phyloP scores from a whole-genome alignment of 1,140 invertebrate genomes.

The Epicauta chinensis region DNA sequence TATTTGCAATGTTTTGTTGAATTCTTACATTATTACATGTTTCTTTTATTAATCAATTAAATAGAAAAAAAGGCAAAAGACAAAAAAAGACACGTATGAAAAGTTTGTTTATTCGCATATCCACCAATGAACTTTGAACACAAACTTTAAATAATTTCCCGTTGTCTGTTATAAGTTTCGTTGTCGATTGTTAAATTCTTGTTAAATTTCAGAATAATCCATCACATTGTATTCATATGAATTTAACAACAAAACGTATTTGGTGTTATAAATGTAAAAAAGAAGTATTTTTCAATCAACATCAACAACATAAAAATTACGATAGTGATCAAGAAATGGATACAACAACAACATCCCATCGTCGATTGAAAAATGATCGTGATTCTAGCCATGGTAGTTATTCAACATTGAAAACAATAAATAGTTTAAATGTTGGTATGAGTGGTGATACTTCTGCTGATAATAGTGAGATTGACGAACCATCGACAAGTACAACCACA shows the following conservation, averaged over 20 bases:
- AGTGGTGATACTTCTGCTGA: conserved; percentile 37
- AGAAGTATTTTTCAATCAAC: conserved; percentile 58
- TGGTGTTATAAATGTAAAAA: conserved; percentile 80
- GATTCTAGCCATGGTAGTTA: conserved; percentile 37
- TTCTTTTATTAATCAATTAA: too few species aligned
- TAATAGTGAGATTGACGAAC: conserved; percentile 33
- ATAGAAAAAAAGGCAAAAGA: too few species aligned
- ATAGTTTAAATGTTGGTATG: conserved; percentile 32
- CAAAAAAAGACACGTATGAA: too few species aligned
- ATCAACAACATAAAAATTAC: conserved; percentile 27
- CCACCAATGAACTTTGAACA: neutral
- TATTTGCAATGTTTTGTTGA: too few species aligned
- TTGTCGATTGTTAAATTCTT: neutral
- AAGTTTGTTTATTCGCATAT: too few species aligned
- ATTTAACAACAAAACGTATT: conserved; percentile 70
- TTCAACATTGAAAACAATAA: conserved; percentile 29
- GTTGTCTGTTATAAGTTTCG: neutral
- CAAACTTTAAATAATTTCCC: neutral
- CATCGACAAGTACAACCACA: too few species aligned
- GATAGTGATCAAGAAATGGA: conserved; percentile 41
- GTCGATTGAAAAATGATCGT: neutral
- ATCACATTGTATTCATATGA: conserved; percentile 76
- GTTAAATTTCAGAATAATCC: conserved; percentile 50
- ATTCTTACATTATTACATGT: too few species aligned
- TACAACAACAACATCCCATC: conserved; percentile 26